Evolutionary conservation across 1,140 invertebrate genomes (phyloP).

Genomic region (Drosophila lowei): DNA sequence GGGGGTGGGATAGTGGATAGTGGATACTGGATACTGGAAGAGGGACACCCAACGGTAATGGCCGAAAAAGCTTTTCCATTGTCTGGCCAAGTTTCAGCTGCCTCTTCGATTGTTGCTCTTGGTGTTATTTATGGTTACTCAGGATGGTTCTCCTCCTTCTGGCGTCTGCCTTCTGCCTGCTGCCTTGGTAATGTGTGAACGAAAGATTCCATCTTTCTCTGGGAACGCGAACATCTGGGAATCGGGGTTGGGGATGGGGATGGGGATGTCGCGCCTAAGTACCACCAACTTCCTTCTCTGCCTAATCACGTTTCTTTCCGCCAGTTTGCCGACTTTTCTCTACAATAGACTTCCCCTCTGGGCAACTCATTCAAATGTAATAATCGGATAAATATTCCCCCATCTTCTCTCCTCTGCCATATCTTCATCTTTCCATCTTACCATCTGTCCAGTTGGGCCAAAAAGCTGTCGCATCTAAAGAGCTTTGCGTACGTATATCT

Average conservation of each 20-base stretch:
- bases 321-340: constrained; percentile 9
- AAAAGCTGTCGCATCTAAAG: constrained; percentile 44
- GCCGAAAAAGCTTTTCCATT: constrained; percentile 45
- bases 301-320: constrained; percentile 35
- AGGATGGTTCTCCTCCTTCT: constrained; percentile 7
- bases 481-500: constrained; percentile 21
- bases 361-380: constrained; percentile 48
- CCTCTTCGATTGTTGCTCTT: constrained; percentile 44
- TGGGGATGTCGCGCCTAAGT: constrained; percentile 28
- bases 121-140: constrained; percentile 48
- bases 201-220: constrained; percentile 37
- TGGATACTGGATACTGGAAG: neutral
- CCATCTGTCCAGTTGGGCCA: constrained; percentile 35
- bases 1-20: neutral
- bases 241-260: neutral
- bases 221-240: constrained; percentile 41
- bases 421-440: constrained; percentile 21
- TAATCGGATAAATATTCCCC: constrained; percentile 36
- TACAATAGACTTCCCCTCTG: constrained; percentile 5
- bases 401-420: neutral
- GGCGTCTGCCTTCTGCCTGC: neutral
- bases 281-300: constrained; percentile 21
- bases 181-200: constrained; percentile 37
- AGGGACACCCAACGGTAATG: constrained; percentile 40
- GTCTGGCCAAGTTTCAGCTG: constrained; percentile 40